Base-by-base conservation (phyloP, 1,140 invertebrate species). In the Zaprionus vittiger region DNA sequence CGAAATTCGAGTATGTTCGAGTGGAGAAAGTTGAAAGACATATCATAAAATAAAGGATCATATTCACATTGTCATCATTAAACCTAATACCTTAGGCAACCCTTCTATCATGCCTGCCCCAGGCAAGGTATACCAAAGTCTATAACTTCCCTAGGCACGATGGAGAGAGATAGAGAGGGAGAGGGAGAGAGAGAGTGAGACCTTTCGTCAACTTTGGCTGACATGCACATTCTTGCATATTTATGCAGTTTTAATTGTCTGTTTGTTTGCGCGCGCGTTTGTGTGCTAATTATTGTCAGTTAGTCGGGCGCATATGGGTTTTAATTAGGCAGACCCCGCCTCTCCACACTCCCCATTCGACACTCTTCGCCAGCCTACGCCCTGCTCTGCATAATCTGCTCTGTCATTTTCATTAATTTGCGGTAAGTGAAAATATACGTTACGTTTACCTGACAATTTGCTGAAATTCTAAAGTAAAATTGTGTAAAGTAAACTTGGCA, bases 281-380 rank as follows among this genome's bases (percentile, higher is more conserved):
- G 83, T 87, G 83, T 83, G 83, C 84, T 81, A 89, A 89, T 89
- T 89, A 89, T 83, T 89, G 85, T 84, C 84, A 76, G 83, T 87
- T 87, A 81, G 70, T 47, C 67, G 77, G 83, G 77, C 56, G 70
- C 83, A 86, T 86, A 80, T 86, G 83, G 71, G 62, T 90, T 84
- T 84, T 89, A 90, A 89, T 89, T 89, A 89, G 72, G 4, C 31
- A 34, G 0, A 34, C 63, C 57, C 22, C 28, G 49, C 20, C 3
- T 4, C 17, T 7, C 44, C 44, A 26, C 24, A 26, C 44, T 47
- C 44, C 6, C 17, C 17, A 41, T 12, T 5, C 38, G 15, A 5
- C 38, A 41, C 15, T 14, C 15, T 1, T 7, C 14, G 7, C 11
- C 20, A 1, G 5, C 41, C n/a, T 44, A n/a, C 38, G 15, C 5